Base-by-base conservation (phyloP, 2,113 vertebrate genomes). In the Thunnus thynnus region DNA sequence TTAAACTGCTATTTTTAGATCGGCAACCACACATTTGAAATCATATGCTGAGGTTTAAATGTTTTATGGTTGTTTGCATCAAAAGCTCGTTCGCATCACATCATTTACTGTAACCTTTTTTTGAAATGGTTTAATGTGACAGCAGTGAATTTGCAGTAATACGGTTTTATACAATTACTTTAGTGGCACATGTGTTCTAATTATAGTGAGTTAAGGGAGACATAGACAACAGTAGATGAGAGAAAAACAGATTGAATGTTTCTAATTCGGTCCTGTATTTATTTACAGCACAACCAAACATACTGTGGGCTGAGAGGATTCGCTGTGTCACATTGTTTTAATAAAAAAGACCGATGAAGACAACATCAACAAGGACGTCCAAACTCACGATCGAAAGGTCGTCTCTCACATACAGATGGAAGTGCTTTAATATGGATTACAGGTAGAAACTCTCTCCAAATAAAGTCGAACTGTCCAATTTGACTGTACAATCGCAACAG, bases 1-100 rank as follows among this genome's bases (percentile, higher is more conserved):
- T 78, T 89, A 58, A 80, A 77, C 10, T 52, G 14, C 55, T 81
- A 72, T 83, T 74, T 82, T 76, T 77, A 74, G 50, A 76, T 27
- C 0, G 7, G 41, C 60, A 65, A 51, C 18, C 30, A 55, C 20
- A 8, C 14, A n/a, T 76, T 72, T 47, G 47, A 65, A 73, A 73
- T 64, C 46, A 36, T 2, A 41, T 3, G 5, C 50, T 52, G 50
- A 51, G 17, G 25, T 47, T 60, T 58, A 44, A 85, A 66, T 36
- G 48, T 22, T 20, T 27, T 8, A 51, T 18, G 46, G 17, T 17
- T 36, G 54, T n/a, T 76, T 77, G 76, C 44, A 68, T 76, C 72
- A 64, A 50, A 76, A 5, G 51, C 50, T 11, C 5, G 11, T 18
- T 61, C 44, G 46, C 52, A 10, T 52, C 41, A 17, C 32, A 32